Evolutionary conservation across 2,797 vertebrate species (phyloP).

Genomic region (Diceros bicornis): DNA sequence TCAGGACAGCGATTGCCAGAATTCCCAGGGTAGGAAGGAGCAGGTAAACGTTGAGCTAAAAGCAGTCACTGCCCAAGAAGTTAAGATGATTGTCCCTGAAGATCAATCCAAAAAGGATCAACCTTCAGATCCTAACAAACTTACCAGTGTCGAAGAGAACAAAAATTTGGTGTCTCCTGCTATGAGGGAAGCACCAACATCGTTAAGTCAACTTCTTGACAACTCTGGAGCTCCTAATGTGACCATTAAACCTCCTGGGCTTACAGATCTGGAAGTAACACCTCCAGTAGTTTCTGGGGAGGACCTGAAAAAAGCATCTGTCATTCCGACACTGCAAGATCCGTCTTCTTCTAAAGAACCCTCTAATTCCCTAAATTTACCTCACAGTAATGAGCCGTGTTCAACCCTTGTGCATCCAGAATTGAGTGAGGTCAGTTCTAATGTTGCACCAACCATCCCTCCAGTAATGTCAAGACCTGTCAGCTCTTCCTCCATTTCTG

Average conservation of each 20-base stretch:
- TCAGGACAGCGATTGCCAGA: constrained; percentile 90
- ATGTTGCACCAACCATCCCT: constrained; percentile 89
- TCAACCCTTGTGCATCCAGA: constrained; percentile 88
- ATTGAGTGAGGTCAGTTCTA: constrained; percentile 87
- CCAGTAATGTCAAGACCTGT: constrained; percentile 94
- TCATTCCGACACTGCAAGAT: constrained; percentile 88
- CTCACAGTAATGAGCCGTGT: constrained; percentile 87
- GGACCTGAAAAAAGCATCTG: constrained; percentile 89
- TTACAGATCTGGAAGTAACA: constrained; percentile 88
- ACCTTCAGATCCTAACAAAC: constrained; percentile 88
- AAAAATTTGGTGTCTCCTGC: constrained; percentile 91
- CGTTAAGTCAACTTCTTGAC: constrained; percentile 97
- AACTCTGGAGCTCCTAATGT: constrained; percentile 92
- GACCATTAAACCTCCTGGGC: constrained; percentile 90
- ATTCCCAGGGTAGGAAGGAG: constrained; percentile 91
- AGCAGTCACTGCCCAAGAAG: constrained; percentile 90
- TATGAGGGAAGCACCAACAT: constrained; percentile 95
- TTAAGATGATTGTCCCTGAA: constrained; percentile 91
- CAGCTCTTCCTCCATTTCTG: constrained; percentile 92
- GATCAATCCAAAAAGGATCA: constrained; percentile 90
- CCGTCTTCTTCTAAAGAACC: constrained; percentile 87
- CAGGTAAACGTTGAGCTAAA: constrained; percentile 91
- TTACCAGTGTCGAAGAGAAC: constrained; percentile 90
- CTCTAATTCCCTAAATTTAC: constrained; percentile 86
- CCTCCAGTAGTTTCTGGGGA: constrained; percentile 89